Evolutionary conservation across 2,797 vertebrate genomes (phyloP), one percentile per base, ranked within the genome.

Genomic region (Pitangus sulphuratus): DNA sequence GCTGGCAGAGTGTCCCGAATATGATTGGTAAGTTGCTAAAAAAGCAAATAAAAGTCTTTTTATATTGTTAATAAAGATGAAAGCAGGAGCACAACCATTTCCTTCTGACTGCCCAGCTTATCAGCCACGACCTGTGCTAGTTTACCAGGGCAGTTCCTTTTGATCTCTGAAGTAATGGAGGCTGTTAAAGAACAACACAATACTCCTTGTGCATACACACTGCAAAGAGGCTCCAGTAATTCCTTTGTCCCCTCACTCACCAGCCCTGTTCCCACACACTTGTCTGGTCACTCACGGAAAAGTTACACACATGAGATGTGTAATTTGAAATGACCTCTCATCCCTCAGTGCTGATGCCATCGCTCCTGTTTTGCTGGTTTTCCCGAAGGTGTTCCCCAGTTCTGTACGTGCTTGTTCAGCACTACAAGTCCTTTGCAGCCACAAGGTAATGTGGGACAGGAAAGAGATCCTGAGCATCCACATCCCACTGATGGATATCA

Each of bases 21-120:
- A 97, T 99, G 99, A 96, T 99, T 99, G 93, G 98, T 99, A 93
- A 99, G 98, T 99, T 99, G 99, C 99, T 98, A 93, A 94, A 96
- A 96, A 79, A 92, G 84, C 64, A 97, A 86, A 97, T 58, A 87
- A 68, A 85, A 89, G 28, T 57, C 25, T 33, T 82, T 87, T 89
- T 51, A 94, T 79, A 88, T 66, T 84, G 62, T 70, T 62, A 92
- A 61, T 47, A 83, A 17, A 45, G 28, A 75, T 50, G 69, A 84
- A 93, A 39, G 39, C 28, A 94, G 74, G 25, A 69, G 25, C 28
- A 91, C 35, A 70, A 80, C 7, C 44, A 80, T 76, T 85, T 90
- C 56, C 56, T 93, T 71, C 57, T 89, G 68, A 87, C 45, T 58
- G 61, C 42, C 42, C 80, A n/a, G 10, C 3, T 1, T 76, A 72